Evolutionary conservation across 2,113 vertebrate genomes (phyloP), one percentile per base, ranked within the genome.

Genomic region (Garra rufa): DNA sequence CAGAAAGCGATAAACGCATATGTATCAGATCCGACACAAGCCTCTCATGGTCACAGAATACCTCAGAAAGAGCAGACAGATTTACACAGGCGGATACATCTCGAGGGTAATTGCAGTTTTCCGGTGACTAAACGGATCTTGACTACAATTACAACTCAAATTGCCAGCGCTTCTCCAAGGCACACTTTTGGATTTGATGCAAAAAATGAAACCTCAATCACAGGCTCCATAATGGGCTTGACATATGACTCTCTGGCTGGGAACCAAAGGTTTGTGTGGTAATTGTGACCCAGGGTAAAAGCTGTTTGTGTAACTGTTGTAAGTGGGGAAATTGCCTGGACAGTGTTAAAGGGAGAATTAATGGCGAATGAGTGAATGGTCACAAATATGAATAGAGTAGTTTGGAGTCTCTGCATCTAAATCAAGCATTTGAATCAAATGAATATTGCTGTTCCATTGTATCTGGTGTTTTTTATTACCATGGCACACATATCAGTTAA

Each of bases 91-190:
- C 24, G 15, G 48, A 76, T 77, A 44, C 73, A 19, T 76, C 71
- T 61, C 46, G 14, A 34, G 59, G 79, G 80, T 76, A 82, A 82
- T 77, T 52, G 48, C 80, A 82, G 48, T 82, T 76, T 86, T 76
- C 65, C 44, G 38, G 34, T 86, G 73, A 76, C 80, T 82, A 77
- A 82, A 77, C 50, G 30, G 80, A 86, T 82, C 80, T 57, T 34
- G 80, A 67, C 59, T 82, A 76, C 85, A 86, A 82, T 86, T 83
- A 83, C 74, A 86, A 83, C 48, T 78, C 61, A 83, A 38, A 78
- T 77, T 61, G 65, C 74, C 21, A 21, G 52, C 10, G 41, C 50
- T 55, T 50, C 74, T 78, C 63, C 14, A 26, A 78, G 74, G 65
- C 74, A 76, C 11, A 46, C 59, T 83, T 79, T 71, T 83, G 57